Evolutionary conservation across 2,797 vertebrate species (phyloP), one percentile per base, ranked within the genome.

Genomic region (Helarctos malayanus): DNA sequence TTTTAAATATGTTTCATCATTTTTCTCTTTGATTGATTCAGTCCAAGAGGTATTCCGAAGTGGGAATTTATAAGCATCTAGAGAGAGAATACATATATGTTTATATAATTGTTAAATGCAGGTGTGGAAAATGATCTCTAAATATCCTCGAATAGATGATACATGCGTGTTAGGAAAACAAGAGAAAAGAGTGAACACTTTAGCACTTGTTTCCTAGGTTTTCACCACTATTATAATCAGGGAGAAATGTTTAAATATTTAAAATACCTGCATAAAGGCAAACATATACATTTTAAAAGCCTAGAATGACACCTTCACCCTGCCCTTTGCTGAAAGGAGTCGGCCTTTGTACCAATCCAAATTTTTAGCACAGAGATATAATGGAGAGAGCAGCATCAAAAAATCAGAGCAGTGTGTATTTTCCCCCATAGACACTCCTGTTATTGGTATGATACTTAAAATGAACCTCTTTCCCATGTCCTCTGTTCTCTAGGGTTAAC

Each of bases 11-110:
- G 41, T 68, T 87, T 63, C 56, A 87, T 79, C 15, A 73, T 56
- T 88, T 95, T n/a, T 73, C 5, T 90, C 35, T 85, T 57, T 78
- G 21, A 95, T 59, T 80, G 47, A 75, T 16, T 96, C 23, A 27
- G 10, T 79, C 38, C 27, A 68, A 78, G 79, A 76, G 2, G 85
- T 93, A 85, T 59, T 68, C 10, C 14, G 13, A 91, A 89, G 18
- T 38, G 61, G 80, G 78, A 97, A 91, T 85, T 57, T 84, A 89
- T 56, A 35, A 79, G 29, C 57, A 63, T 65, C 0, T 10, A 76
- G 14, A 27, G 19, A 80, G 49, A 68, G 18, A 15, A 18, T 52
- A 68, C 25, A 75, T n/a, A 41, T 41, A 41, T 65, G 6, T 61
- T 79, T 65, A 47, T 13, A 47, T 29, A 89, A 76, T 6, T 89